Evolutionary conservation across 2,888 invertebrate species (phyloP), one percentile per base, ranked within the genome.

Genomic region (Onthophagus sagittarius): DNA sequence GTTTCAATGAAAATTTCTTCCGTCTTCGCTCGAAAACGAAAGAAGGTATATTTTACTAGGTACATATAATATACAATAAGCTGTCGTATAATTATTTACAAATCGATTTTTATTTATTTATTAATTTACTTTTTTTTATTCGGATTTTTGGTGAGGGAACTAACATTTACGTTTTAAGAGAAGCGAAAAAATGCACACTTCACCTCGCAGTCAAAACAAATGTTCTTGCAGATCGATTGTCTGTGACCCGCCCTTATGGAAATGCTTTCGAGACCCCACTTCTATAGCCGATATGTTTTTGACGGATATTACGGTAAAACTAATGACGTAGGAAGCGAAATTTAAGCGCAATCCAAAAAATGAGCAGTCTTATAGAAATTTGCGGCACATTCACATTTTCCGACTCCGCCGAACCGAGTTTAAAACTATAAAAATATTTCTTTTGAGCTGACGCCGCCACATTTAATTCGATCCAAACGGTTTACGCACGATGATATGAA

Each of bases 401-500:
- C 70, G 15, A 15, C 11, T 65, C 32, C 32, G 65, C 65, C 32
- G n/a, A 53, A 53, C 39, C 39, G 39, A 53, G 2, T 53, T 53
- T 53, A 53, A 53, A 53, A 53, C 39, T 53, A 53, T 53, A 53
- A 53, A 53, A 53, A 53, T 53, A 53, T 53, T 53, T 53, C 39
- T 53, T 63, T 53, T 53, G 39, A 53, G 39, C 39, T 53, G 39
- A 53, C 39, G 7, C 0, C 11, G 39, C 6, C 9, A 7, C 39
- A 23, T 23, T 83, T 82, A 83, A 81, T 83, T 82, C 79, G 80
- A 81, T 79, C 79, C 79, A 78, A 82, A 78, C 78, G 81, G 80
- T 78, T 81, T 82, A 76, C 80, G 81, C 77, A 83, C 82, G 79
- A 83, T 79, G 79, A 83, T 81, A 79, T 85, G 84, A 77, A 84